Evolutionary conservation across 2,113 vertebrate genomes (phyloP).

Genomic region (Bos javanicus): DNA sequence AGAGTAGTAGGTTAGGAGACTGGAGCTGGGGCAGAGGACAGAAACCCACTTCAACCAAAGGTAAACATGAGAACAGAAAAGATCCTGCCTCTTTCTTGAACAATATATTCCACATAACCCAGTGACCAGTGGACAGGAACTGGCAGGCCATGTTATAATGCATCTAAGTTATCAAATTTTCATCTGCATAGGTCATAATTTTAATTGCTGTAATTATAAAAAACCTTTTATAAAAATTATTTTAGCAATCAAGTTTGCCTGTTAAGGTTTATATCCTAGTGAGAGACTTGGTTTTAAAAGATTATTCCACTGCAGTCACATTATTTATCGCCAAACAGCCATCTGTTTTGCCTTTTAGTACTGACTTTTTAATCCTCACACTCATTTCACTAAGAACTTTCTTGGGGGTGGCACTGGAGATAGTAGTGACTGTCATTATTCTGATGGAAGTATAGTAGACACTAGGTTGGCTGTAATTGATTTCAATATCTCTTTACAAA

Average conservation of each 20-base stretch:
- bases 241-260: constrained; percentile 34
- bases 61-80: not conserved
- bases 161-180: constrained; percentile 2
- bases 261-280: constrained; percentile 18
- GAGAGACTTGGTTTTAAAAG: constrained; percentile 22
- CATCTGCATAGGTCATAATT: constrained; percentile 32
- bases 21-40: not conserved
- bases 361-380: not conserved
- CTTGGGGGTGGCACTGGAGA: not conserved
- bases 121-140: not conserved
- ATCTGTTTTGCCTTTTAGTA: constrained; percentile 52
- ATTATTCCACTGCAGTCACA: not conserved
- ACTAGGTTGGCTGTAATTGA: constrained; percentile 7
- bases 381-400: not conserved
- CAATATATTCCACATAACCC: constrained; percentile 16
- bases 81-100: not conserved
- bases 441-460: not conserved
- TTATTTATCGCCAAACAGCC: not conserved
- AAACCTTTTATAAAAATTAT: constrained; percentile 17
- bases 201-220: constrained; percentile 16
- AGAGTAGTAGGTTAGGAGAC: not conserved
- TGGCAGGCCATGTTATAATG: not conserved
- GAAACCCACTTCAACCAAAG: not conserved
- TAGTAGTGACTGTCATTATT: not conserved
- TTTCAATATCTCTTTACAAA: not conserved